Evolutionary conservation across 2,113 vertebrate genomes (phyloP).

Genomic region (Thunnus maccoyii): DNA sequence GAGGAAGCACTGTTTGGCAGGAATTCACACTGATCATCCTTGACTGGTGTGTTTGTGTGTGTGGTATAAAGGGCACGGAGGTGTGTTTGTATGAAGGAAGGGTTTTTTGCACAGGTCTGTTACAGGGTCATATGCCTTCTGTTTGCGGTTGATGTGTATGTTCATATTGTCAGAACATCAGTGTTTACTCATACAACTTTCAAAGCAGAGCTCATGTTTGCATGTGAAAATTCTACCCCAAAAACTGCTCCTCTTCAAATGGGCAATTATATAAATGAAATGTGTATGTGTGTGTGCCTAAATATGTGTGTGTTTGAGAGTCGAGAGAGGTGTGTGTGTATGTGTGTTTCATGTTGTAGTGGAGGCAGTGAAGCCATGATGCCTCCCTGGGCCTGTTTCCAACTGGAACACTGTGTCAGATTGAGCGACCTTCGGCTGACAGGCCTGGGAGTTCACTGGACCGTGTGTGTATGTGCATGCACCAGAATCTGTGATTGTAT

Average conservation of each 20-base stretch:
- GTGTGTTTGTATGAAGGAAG: constrained; percentile 37
- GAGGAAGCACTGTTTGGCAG: constrained; percentile 63
- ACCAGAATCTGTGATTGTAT: constrained; percentile 56
- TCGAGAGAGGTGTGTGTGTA: constrained; percentile 11
- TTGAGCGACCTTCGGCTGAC: constrained; percentile 80
- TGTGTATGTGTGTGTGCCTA: neutral
- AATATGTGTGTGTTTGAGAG: neutral
- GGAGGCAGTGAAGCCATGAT: constrained; percentile 56
- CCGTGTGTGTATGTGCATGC: constrained; percentile 59
- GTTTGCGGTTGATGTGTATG: constrained; percentile 13
- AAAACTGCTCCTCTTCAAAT: too few species aligned
- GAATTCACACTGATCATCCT: constrained; percentile 71
- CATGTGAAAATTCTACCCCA: neutral
- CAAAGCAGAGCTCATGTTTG: neutral
- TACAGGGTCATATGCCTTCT: constrained; percentile 1
- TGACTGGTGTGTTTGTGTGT: constrained; percentile 46
- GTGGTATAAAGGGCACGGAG: constrained; percentile 46
- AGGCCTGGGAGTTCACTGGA: constrained; percentile 76
- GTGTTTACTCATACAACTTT: neutral
- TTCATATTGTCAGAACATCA: neutral
- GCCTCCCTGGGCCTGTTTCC: constrained; percentile 74
- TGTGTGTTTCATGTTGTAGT: constrained; percentile 49
- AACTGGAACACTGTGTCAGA: constrained; percentile 80
- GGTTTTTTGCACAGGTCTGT: constrained; percentile 19
- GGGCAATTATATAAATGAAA: neutral